A percentile compares a stretch with the other conserved stretches of the same genome.
Conservation (phyloP, 2,113 vertebrate species). For the Oreotragus oreotragus region DNA sequence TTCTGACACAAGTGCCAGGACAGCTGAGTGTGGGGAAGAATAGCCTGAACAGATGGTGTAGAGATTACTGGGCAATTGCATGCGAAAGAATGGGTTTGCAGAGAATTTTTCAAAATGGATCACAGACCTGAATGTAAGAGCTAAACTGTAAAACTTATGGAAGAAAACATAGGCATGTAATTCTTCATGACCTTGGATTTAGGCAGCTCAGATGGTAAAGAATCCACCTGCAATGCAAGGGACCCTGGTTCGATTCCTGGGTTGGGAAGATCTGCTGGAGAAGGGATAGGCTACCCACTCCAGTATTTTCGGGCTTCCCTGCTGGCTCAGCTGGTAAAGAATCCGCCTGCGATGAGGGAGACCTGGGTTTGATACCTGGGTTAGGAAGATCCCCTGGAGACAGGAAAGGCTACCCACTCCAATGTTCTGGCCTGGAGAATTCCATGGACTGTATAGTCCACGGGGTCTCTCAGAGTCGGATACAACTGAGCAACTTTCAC, state of each 20-base stretch:
- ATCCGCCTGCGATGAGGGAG: not conserved
- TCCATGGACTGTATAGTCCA: not conserved
- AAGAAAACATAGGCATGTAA: not conserved
- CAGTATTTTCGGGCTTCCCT: not conserved
- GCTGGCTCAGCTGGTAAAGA: not conserved
- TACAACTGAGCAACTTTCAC: not conserved
- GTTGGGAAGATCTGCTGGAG: fast-evolving
- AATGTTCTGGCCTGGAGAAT: not conserved
- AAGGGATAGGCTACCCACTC: not conserved
- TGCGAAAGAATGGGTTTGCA: not conserved
- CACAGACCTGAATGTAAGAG: not conserved
- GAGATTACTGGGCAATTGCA: not conserved
- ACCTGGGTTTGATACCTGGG: not conserved
- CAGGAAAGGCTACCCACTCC: not conserved
- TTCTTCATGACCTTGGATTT: not conserved
- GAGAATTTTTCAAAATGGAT: not conserved
- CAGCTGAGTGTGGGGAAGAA: not conserved
- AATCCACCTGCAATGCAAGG: not conserved
- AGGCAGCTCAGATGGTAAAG: not conserved
- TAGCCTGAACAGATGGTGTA: not conserved
- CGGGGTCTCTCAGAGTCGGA: not conserved
- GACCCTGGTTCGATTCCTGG: not conserved
- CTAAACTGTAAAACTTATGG: not conserved
- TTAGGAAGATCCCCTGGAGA: not conserved
- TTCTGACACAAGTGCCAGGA: not conserved